Evolutionary conservation across 2,888 invertebrate genomes (phyloP).

Genomic region (Anodontia alba): DNA sequence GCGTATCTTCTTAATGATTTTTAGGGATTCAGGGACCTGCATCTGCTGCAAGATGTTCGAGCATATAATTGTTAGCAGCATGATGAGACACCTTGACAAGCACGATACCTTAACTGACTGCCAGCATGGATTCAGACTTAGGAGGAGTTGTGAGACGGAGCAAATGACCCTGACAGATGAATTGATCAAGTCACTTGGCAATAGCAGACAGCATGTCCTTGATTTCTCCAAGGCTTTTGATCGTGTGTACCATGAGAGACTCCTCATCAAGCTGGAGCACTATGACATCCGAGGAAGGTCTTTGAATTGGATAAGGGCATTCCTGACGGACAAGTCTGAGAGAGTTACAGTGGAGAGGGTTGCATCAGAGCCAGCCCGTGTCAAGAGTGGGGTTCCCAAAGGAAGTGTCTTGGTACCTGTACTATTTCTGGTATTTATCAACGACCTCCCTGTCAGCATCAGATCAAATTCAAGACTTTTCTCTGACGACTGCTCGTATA

Average conservation of each 20-base stretch:
- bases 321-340: not conserved
- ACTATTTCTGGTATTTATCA: slow-evolving; percentile 3
- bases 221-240: too few species aligned
- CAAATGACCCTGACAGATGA: not conserved
- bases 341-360: not conserved
- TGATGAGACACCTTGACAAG: too few species aligned
- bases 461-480: not conserved
- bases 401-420: not conserved
- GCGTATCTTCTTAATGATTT: too few species aligned
- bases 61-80: too few species aligned
- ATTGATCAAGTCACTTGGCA: not conserved
- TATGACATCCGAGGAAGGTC: not conserved
- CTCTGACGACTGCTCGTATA: slow-evolving; percentile 12
- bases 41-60: too few species aligned
- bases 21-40: too few species aligned
- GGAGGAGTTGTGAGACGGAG: too few species aligned
- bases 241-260: too few species aligned
- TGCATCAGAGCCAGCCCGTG: not conserved
- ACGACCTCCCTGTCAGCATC: slow-evolving; percentile 1
- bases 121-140: too few species aligned
- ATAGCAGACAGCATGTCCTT: not conserved
- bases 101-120: too few species aligned
- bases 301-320: not conserved
- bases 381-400: not conserved
- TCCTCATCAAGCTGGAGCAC: not conserved